Conservation (phyloP, 2,113 vertebrate genomes). For the Galbula dea region DNA sequence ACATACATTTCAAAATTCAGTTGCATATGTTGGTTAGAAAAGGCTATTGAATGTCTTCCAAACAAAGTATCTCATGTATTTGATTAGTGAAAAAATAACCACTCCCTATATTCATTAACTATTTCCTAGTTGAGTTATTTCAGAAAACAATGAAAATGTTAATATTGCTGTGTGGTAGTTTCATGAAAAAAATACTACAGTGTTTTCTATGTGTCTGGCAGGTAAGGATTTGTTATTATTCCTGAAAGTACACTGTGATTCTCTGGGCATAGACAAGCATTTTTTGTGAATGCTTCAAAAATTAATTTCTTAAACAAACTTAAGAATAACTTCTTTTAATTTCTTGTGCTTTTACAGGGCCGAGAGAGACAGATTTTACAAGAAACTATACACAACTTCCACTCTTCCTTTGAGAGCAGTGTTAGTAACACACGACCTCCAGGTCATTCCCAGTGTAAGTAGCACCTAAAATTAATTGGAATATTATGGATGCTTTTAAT, state of each 20-base stretch:
- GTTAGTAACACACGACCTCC: conserved; percentile 89
- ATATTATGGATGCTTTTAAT: neutral
- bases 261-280: neutral
- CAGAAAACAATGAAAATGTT: neutral
- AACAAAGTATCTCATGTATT: neutral
- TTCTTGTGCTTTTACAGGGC: conserved; percentile 76
- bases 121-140: neutral
- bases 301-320: neutral
- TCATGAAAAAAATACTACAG: neutral
- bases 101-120: neutral
- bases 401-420: conserved; percentile 97
- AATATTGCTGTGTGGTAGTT: neutral
- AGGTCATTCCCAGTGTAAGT: conserved; percentile 84
- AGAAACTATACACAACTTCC: conserved; percentile 98
- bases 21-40: neutral
- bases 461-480: neutral
- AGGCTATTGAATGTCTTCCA: neutral
- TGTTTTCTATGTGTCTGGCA: neutral
- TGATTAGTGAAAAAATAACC: neutral
- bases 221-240: neutral
- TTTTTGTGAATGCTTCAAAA: neutral
- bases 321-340: conserved; percentile 28
- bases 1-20: neutral
- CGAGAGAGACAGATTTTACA: conserved; percentile 95
- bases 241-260: neutral